Evolutionary conservation across 1,140 invertebrate species (phyloP), one percentile per base, ranked within the genome.

Genomic region (Pseudobourletiella spinata): DNA sequence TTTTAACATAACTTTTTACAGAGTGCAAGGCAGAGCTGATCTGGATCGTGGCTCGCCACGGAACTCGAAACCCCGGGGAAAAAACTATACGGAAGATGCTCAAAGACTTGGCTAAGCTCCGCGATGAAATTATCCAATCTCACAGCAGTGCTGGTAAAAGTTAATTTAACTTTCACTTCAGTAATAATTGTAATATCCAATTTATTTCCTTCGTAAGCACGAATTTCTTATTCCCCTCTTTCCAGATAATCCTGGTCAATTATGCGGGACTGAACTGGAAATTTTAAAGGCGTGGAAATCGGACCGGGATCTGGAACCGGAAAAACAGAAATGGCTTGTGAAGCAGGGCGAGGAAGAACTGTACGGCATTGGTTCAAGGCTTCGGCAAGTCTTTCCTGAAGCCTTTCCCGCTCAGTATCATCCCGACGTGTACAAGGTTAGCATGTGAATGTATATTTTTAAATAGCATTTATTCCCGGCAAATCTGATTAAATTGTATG

Each of bases 271-370:
- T 20, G 74, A 79, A 67, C 2, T 64, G 76, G 30, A 46, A 20
- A 67, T 72, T 39, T 74, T 87, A 43, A 71, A 71, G 26, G 69
- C 74, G 16, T 87, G 85, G 85, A 72, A 73, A 57, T 57, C 73
- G 15, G 69, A 69, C 18, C 62, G 55, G 0, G 35, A 25, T 46
- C 70, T 72, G 11, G 50, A 66, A 11, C 26, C 69, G 35, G 68
- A 73, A 2, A 72, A 82, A 30, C 74, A 78, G 59, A 82, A 83
- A 61, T 75, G 73, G 68, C 70, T 87, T 28, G 76, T 81, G 2
- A 70, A 74, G 15, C 84, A 86, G 73, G 86, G 85, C 14, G 79
- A 83, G 73, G 75, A 81, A 70, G 85, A 88, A 75, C 77, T 87
- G 73, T 72, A 81, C 4, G 75, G 79, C 57, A 73, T 88, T 29